Base-by-base conservation (phyloP, 2,113 vertebrate genomes). In the Isurus oxyrinchus region DNA sequence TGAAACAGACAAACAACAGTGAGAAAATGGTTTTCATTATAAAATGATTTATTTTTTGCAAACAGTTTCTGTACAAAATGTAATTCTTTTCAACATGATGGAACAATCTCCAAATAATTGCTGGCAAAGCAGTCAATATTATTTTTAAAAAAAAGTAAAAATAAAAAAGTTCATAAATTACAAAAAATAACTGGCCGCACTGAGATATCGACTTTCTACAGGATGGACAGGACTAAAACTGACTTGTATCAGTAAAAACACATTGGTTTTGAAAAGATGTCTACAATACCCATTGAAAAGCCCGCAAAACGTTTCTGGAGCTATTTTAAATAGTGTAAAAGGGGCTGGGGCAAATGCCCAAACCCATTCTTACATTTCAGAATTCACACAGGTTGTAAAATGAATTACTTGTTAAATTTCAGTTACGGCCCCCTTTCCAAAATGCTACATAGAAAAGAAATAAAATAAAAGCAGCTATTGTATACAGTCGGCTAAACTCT, bases 41-140 rank as follows among this genome's bases (percentile, higher is more conserved):
- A 95, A 95, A 95, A 72, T 35, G 40, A 67, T 95, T 95, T 95
- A 95, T 95, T 95, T 72, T 94, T 40, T 95, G 61, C 44, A 95
- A 95, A 95, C 55, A 95, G 13, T 13, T 63, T 76, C 94, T 95
- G 94, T 95, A 95, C 66, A 76, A 95, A 95, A 95, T 95, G 40
- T 69, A 95, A 35, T 95, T 95, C 49, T 55, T 69, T 95, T 95
- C 31, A 72, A 95, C 94, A 95, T 95, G 40, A 72, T 72, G 66
- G 94, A 72, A 95, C 66, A 95, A 53, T 69, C 49, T 72, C 67
- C 53, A 95, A 55, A 27, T 69, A 95, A 49, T 72, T 69, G 66
- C 76, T 31, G 66, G 63, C 61, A 95, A 69, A 69, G 40, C 40
- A 95, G n/a, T 40, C 40, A 67, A 67, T 67, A 94, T 94, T 25